Conservation (phyloP, 2,797 vertebrate species). For the Gymnocypris eckloni region DNA sequence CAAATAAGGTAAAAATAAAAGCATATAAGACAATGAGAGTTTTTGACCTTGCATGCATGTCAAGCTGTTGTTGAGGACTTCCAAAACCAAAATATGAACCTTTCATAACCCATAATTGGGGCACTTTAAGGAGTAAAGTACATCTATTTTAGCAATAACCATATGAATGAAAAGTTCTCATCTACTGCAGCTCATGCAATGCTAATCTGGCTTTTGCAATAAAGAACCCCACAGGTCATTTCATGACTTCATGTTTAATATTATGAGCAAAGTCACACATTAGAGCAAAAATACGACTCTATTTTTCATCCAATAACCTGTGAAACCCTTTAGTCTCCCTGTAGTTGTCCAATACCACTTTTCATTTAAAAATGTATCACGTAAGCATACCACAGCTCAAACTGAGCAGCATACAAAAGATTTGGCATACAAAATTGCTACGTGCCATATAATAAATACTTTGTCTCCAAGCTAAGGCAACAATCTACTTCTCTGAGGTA, state of each 20-base stretch:
- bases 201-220: constrained; percentile 52
- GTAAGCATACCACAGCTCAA: constrained; percentile 55
- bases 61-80: no score
- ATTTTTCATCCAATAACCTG: neutral
- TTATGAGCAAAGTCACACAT: constrained; percentile 7
- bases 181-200: constrained; percentile 11
- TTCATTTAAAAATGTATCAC: neutral
- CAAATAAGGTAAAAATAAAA: no score
- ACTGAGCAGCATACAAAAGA: constrained; percentile 7
- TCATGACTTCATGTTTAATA: constrained; percentile 1
- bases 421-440: neutral
- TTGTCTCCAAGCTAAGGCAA: neutral
- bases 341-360: neutral
- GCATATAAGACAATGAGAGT: no score
- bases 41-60: no score
- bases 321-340: neutral
- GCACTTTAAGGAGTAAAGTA: neutral
- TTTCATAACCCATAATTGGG: no score
- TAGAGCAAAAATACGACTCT: neutral
- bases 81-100: no score
- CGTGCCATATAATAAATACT: constrained; percentile 5
- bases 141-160: neutral
- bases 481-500: neutral
- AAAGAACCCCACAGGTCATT: neutral
- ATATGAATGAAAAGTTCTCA: neutral